These are phyloP conservation scores for Hyles vespertilio DNA, from an alignment of 1,140 invertebrate species.

Conservation along the genomic window DNA sequence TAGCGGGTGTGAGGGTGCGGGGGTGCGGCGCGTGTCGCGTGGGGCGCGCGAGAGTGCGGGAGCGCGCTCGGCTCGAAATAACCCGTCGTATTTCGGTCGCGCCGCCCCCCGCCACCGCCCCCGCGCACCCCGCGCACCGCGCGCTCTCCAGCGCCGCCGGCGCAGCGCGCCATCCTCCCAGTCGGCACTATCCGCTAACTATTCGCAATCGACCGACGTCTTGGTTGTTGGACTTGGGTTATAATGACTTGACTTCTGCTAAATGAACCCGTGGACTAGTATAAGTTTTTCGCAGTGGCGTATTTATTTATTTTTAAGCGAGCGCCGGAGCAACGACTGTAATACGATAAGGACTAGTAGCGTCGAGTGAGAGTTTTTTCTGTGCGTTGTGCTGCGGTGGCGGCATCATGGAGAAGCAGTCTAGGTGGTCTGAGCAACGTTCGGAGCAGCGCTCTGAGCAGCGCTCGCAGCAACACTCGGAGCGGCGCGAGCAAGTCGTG, in stretches of 20 bases:
- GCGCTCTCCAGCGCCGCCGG: conserved; percentile 48
- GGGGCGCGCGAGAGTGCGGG: conserved; percentile 27
- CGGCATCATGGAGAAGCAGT: conserved; percentile 62
- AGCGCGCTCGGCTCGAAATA: conserved; percentile 60
- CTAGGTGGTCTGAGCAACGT: conserved; percentile 77
- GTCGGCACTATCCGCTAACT: conserved; percentile 83
- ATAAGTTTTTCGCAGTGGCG: conserved; percentile 68
- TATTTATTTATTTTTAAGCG: conserved; percentile 51
- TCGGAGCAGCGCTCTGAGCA: conserved; percentile 74
- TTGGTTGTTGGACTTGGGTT: conserved; percentile 89
- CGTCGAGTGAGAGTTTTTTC: conserved; percentile 66
- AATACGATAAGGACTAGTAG: conserved; percentile 51
- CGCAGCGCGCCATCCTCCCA: conserved; percentile 37
- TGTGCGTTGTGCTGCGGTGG: conserved; percentile 59
- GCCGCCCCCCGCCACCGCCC: conserved; percentile 38
- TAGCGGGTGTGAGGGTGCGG: conserved; percentile 20
- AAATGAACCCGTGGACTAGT: conserved; percentile 81
- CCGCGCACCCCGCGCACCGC: conserved; percentile 22
- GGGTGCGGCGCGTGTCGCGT: conserved; percentile 15
- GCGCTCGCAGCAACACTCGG: conserved; percentile 75
- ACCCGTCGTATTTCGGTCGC: conserved; percentile 65
- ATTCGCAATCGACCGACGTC: conserved; percentile 92
- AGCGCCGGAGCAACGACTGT: conserved; percentile 47
- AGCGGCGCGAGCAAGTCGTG: conserved; percentile 76
- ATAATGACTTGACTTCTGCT: conserved; percentile 89